Base-by-base conservation (phyloP, 2,797 vertebrate genomes). In the Platyrinchus mystaceus region DNA sequence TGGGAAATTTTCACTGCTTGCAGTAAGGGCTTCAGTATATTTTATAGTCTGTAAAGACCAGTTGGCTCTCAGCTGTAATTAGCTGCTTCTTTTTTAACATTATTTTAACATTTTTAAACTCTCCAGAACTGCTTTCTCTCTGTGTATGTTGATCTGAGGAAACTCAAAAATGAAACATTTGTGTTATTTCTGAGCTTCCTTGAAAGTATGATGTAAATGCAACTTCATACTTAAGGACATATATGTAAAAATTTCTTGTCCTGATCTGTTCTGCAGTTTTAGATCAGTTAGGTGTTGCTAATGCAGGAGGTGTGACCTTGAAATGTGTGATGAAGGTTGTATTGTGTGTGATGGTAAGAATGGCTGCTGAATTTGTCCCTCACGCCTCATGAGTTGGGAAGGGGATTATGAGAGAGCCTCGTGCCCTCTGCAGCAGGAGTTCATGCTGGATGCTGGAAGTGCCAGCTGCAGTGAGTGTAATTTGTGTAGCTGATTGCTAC, bases 321-420 rank as follows among this genome's bases (percentile, higher is more conserved):
- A 41, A 53, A 18, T 0, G 15, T 9, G 2, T 9, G 17, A 16
- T 68, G 77, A 52, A 58, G 53, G 84, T 88, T 21, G 43, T 80
- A 69, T 46, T 78, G 67, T 44, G 20, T 20, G 0, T 10, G 46
- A 22, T 46, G 49, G 2, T 73, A 13, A 55, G 19, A n/a, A 10
- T 23, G 84, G 36, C 41, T 56, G 59, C 46, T 34, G 46, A 26
- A 22, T 3, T 24, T 67, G 39, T 74, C 53, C 81, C 34, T 7
- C 5, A 0, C 0, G 0, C 36, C 44, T 55, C 6, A 0, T 4
- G 62, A 18, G 34, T 6, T 55, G 21, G 13, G 10, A 26, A 39
- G 18, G 26, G 55, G 55, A 21, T 64, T 39, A 2, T 5, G 41
- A 67, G 43, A 18, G 9, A 9, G 32, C 56, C 24, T 0, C 1